Evolutionary conservation across 1,140 invertebrate species (phyloP).

Genomic region (Leptoteleia sp.): DNA sequence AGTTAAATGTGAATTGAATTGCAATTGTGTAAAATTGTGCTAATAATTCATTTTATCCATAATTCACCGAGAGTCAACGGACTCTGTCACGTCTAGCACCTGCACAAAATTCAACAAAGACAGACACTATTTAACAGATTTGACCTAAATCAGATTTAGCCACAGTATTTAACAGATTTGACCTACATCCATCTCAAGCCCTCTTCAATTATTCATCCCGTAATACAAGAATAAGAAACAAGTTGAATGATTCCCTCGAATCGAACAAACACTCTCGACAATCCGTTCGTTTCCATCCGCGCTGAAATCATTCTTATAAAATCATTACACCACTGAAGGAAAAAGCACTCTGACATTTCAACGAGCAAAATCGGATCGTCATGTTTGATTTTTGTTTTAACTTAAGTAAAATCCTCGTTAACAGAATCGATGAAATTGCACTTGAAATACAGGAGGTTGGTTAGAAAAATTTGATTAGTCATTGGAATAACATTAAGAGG

Average conservation of each 20-base stretch:
- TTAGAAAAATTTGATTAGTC: too few species aligned
- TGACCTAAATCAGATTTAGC: too few species aligned
- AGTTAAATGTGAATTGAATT: too few species aligned
- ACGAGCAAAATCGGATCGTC: slow-evolving; percentile 2
- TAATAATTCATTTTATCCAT: too few species aligned
- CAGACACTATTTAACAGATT: too few species aligned
- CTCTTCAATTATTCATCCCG: slow-evolving; percentile 35
- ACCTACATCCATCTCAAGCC: slow-evolving; percentile 8
- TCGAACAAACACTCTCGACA: slow-evolving; percentile 17
- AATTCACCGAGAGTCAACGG: too few species aligned
- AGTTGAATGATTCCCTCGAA: slow-evolving; percentile 11
- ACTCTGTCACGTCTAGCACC: too few species aligned
- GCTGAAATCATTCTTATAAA: slow-evolving; percentile 4
- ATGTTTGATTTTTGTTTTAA: not conserved
- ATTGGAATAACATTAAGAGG: too few species aligned
- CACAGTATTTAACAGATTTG: slow-evolving; percentile 15
- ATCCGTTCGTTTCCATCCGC: not conserved
- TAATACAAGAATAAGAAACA: slow-evolving; percentile 35
- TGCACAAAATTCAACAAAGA: too few species aligned
- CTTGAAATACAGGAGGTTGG: too few species aligned
- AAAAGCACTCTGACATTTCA: not conserved
- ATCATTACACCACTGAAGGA: not conserved
- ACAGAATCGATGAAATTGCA: not conserved
- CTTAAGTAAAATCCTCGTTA: slow-evolving; percentile 1
- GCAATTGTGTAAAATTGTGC: too few species aligned